Evolutionary conservation across 2,797 vertebrate genomes (phyloP).

Genomic region (Eulemur rubriventer): DNA sequence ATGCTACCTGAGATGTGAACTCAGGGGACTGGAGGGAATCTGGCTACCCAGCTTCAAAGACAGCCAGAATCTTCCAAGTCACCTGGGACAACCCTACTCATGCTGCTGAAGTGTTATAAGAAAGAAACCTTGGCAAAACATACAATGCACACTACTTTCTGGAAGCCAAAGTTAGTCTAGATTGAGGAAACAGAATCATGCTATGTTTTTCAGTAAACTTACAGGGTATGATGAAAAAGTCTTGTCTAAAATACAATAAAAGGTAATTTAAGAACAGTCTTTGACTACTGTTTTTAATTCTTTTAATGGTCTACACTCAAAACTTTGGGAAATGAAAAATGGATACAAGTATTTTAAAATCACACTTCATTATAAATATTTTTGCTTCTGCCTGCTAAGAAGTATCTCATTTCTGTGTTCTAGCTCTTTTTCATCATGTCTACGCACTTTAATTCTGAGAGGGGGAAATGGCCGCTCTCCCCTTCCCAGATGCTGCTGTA

Average conservation of each 20-base stretch:
- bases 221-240: neutral
- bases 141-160: neutral
- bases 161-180: conserved; percentile 38
- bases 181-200: neutral
- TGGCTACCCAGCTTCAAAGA: neutral
- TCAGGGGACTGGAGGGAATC: neutral
- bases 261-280: neutral
- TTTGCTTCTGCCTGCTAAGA: neutral
- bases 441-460: neutral
- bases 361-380: conserved; percentile 2
- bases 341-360: neutral
- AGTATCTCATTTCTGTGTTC: neutral
- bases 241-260: conserved; percentile 38
- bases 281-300: conserved; percentile 6
- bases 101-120: neutral
- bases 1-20: neutral
- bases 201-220: neutral
- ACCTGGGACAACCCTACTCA: neutral
- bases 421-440: neutral
- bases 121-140: neutral
- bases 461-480: neutral
- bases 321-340: conserved; percentile 28
- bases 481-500: neutral
- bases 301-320: neutral
- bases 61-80: neutral